phyloP scores from a whole-genome alignment of 2,113 vertebrate genomes.

The Diglossa brunneiventris region DNA sequence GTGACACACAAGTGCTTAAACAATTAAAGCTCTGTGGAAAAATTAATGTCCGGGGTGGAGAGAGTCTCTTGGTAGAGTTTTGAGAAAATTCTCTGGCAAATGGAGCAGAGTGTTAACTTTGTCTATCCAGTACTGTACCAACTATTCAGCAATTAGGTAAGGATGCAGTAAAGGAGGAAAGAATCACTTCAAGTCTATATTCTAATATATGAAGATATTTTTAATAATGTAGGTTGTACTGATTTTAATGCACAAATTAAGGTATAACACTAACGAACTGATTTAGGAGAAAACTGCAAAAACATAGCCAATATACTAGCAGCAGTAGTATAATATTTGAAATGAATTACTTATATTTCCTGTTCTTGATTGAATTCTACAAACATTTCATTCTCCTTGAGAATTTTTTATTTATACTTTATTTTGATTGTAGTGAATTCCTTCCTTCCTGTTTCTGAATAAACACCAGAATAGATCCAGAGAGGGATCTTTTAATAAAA shows the following conservation, averaged over 20 bases:
- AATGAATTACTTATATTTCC: neutral
- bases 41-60: fast-evolving
- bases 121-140: neutral
- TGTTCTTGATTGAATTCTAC: neutral
- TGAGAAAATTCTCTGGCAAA: neutral
- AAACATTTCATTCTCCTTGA: neutral
- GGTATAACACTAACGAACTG: neutral
- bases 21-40: neutral
- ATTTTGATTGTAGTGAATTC: neutral
- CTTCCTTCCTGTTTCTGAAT: neutral
- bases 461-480: neutral
- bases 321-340: neutral
- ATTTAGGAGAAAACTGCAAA: neutral
- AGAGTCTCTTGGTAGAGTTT: neutral
- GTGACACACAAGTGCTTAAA: neutral
- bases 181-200: neutral
- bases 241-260: neutral
- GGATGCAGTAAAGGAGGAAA: neutral
- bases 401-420: neutral
- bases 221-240: neutral
- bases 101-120: neutral
- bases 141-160: neutral
- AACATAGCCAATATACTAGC: neutral
- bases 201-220: neutral
- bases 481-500: neutral